These are phyloP conservation scores for Gyps fulvus DNA, from an alignment of 2,113 vertebrate genomes.

Conservation along the genomic window DNA sequence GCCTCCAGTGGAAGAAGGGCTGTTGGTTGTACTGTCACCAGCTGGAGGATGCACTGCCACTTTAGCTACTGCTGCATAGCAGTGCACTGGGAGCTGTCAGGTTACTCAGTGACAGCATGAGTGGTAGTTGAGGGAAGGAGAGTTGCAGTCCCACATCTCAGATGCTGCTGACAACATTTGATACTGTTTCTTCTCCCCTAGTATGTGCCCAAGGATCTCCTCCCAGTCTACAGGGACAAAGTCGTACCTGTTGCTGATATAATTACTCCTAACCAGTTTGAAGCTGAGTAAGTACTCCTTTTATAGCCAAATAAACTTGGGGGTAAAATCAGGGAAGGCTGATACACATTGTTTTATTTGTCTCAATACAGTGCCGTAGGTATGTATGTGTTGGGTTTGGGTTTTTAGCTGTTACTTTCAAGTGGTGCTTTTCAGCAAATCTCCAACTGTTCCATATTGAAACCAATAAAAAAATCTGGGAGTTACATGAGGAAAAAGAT, in stretches of 20 bases:
- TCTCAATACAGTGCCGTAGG: neutral
- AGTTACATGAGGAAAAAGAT: neutral
- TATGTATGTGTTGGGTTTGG: neutral
- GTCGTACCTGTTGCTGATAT: slow-evolving; percentile 96
- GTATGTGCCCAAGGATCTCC: slow-evolving; percentile 94
- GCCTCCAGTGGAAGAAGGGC: neutral
- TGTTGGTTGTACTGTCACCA: neutral
- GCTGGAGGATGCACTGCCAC: neutral
- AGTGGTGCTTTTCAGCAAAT: neutral
- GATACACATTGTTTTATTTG: neutral
- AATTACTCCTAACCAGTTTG: slow-evolving; percentile 98
- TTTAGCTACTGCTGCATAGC: neutral
- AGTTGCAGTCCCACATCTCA: neutral
- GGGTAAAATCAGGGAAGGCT: neutral
- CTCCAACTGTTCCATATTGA: neutral
- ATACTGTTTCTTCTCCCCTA: slow-evolving; percentile 37
- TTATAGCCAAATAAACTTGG: neutral
- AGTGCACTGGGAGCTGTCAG: neutral
- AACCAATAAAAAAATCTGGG: neutral
- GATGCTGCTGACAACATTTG: neutral
- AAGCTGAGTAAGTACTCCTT: slow-evolving; percentile 90
- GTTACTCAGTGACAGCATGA: neutral
- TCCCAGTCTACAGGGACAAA: slow-evolving; percentile 92
- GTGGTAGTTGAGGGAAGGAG: neutral
- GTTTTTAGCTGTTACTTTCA: neutral